phyloP scores from a whole-genome alignment of 2,797 vertebrate species.

The Ispidina lecontei region DNA sequence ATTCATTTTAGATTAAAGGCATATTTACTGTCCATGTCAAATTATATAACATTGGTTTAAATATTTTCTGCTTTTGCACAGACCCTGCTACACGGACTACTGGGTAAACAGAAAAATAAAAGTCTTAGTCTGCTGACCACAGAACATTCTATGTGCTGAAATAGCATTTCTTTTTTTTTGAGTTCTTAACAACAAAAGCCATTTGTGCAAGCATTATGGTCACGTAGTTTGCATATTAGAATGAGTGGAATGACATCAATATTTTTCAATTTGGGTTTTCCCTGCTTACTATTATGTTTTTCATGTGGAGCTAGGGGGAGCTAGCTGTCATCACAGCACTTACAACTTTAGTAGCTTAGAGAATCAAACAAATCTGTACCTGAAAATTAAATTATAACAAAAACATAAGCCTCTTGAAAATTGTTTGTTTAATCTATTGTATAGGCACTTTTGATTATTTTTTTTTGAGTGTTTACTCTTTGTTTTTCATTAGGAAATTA shows the following conservation, averaged over 20 bases:
- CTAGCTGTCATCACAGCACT: background rate
- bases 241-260: background rate
- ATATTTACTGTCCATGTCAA: constrained; percentile 31
- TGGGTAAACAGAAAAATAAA: background rate
- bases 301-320: background rate
- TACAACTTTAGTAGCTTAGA: constrained; percentile 7
- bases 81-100: background rate
- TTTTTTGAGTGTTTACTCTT: background rate
- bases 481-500: background rate
- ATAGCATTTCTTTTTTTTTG: constrained; percentile 16
- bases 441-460: background rate
- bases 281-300: background rate
- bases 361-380: background rate
- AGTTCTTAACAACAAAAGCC: background rate
- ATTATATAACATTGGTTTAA: constrained; percentile 24
- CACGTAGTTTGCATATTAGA: background rate
- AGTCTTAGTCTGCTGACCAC: background rate
- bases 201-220: background rate
- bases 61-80: constrained; percentile 9
- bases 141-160: constrained; percentile 1
- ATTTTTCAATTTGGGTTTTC: constrained; percentile 25
- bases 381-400: constrained; percentile 12
- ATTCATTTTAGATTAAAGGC: constrained; percentile 2
- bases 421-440: constrained; percentile 32
- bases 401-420: background rate